Conservation (phyloP, 2,797 vertebrate genomes). For the Catamblyrhynchus diadema region DNA sequence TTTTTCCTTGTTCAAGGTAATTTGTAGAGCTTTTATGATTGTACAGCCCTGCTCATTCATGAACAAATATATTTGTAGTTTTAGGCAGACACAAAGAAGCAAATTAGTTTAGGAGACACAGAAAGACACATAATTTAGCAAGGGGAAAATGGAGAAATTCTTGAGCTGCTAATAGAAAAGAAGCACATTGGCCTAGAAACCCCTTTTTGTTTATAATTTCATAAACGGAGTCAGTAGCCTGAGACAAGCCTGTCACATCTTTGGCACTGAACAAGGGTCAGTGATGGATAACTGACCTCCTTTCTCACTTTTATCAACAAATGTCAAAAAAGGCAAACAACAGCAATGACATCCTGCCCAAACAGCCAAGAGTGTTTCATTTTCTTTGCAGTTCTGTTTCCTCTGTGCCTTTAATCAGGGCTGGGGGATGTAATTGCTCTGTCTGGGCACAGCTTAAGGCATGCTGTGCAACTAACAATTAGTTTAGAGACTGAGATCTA, state of each 20-base stretch:
- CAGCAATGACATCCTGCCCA: slow-evolving; percentile 83
- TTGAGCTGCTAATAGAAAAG: background rate
- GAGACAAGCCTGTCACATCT: slow-evolving; percentile 34
- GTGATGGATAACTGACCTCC: slow-evolving; percentile 62
- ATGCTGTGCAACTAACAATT: slow-evolving; percentile 82
- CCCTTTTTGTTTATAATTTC: slow-evolving; percentile 29
- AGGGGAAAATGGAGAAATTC: background rate
- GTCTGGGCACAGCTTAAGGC: slow-evolving; percentile 79
- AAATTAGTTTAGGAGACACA: background rate
- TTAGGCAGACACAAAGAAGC: background rate
- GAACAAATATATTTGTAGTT: background rate
- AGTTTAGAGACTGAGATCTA: slow-evolving; percentile 83
- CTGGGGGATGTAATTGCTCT: slow-evolving; percentile 86
- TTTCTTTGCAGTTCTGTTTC: slow-evolving; percentile 83
- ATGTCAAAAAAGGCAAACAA: slow-evolving; percentile 59
- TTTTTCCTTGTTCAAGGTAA: background rate
- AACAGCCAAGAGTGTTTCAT: slow-evolving; percentile 84
- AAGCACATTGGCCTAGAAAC: background rate
- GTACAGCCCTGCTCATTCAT: background rate
- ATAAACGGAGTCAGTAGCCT: background rate
- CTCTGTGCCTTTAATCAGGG: slow-evolving; percentile 82
- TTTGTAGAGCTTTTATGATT: background rate
- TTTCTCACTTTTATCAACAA: slow-evolving; percentile 57
- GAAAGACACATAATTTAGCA: background rate
- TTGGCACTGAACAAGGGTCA: slow-evolving; percentile 45